Evolutionary conservation across 2,113 vertebrate species (phyloP).

Genomic region (Phoxinus phoxinus): DNA sequence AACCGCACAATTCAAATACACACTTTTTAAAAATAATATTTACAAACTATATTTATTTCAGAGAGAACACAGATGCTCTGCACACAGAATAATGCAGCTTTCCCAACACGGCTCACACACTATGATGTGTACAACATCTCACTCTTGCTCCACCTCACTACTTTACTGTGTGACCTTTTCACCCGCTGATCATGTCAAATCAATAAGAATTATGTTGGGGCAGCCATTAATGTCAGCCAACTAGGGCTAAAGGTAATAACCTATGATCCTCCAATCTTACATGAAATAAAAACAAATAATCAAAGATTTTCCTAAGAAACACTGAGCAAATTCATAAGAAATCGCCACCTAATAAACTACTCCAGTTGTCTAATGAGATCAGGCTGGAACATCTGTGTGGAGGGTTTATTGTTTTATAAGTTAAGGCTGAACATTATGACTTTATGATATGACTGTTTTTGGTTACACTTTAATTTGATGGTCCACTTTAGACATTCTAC

Average conservation of each 20-base stretch:
- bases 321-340: no score
- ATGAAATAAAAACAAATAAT: not conserved
- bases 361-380: no score
- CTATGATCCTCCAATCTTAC: not conserved
- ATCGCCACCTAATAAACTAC: no score
- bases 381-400: no score
- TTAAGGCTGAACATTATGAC: no score
- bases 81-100: not conserved
- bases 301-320: no score
- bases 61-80: not conserved
- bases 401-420: no score
- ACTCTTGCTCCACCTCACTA: not conserved
- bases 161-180: not conserved
- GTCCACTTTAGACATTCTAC: no score
- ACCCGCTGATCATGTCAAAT: not conserved
- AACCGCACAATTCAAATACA: no score
- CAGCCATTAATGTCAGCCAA: not conserved
- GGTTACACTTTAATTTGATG: no score
- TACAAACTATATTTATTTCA: not conserved
- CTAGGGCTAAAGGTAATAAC: not conserved
- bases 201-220: not conserved
- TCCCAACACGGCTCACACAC: not conserved
- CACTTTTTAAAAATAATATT: not conserved
- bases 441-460: no score
- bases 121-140: not conserved